Conservation (phyloP, 1,140 invertebrate species). For the Diachasmimorpha longicaudata region DNA sequence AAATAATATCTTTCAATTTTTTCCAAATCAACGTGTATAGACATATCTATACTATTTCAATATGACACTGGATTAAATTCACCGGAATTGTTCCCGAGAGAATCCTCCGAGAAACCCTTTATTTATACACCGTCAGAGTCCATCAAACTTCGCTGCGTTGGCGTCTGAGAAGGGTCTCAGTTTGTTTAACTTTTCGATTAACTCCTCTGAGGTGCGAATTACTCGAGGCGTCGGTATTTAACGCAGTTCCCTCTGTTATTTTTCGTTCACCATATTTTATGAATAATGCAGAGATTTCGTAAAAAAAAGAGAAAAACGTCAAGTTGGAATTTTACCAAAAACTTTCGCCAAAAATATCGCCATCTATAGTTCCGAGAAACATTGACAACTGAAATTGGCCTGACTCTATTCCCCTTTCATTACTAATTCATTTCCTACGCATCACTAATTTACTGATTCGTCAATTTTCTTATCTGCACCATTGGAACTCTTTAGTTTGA, state of each 20-base stretch:
- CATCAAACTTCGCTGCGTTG: conserved; percentile 23
- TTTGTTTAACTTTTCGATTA: conserved; percentile 34
- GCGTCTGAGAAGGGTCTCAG: conserved; percentile 14
- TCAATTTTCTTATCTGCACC: too few relatives aligned
- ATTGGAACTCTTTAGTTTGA: too few relatives aligned
- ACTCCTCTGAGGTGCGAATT: conserved; percentile 19
- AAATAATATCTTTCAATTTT: not conserved
- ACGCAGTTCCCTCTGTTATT: conserved; percentile 21
- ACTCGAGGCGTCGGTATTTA: conserved; percentile 27
- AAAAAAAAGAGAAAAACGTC: not conserved
- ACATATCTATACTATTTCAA: not conserved
- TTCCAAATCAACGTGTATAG: not conserved
- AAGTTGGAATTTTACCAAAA: not conserved
- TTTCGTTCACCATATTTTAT: not conserved
- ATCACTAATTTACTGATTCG: too few relatives aligned
- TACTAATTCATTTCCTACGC: too few relatives aligned
- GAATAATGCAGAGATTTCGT: not conserved
- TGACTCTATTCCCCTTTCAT: not conserved
- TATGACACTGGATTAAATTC: not conserved
- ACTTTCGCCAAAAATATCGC: too few relatives aligned
- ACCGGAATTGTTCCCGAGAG: not conserved
- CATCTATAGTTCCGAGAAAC: too few relatives aligned
- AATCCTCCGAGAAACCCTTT: not conserved
- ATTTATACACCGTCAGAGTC: conserved; percentile 20
- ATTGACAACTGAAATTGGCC: too few relatives aligned